Evolutionary conservation across 1,140 invertebrate genomes (phyloP).

Genomic region (Pogonomyrmex barbatus): DNA sequence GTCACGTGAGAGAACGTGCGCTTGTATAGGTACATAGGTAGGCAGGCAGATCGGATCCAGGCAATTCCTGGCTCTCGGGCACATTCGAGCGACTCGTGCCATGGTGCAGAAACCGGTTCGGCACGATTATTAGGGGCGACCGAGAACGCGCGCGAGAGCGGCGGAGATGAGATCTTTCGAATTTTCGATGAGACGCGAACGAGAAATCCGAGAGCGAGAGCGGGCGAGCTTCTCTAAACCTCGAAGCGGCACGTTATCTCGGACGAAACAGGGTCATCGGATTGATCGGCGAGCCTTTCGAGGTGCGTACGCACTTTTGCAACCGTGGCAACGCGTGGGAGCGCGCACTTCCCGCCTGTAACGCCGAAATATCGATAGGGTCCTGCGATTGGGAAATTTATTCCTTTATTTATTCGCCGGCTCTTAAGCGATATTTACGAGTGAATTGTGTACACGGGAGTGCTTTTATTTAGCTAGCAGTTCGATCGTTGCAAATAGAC

Average conservation of each 20-base stretch:
- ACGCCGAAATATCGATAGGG: neutral
- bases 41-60: neutral
- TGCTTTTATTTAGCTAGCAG: too few relatives aligned
- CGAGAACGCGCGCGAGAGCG: neutral
- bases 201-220: constrained; percentile 7
- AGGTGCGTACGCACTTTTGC: constrained; percentile 9
- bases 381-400: neutral
- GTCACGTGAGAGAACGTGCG: constrained; percentile 10
- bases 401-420: neutral
- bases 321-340: neutral
- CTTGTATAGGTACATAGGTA: neutral
- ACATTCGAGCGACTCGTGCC: constrained; percentile 39
- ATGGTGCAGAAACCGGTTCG: constrained; percentile 69
- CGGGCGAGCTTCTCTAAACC: neutral
- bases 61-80: neutral
- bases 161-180: neutral
- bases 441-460: too few relatives aligned
- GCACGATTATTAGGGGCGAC: constrained; percentile 48
- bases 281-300: neutral
- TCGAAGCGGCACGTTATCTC: neutral
- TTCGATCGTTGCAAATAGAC: too few relatives aligned
- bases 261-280: constrained; percentile 6
- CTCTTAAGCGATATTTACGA: too few relatives aligned
- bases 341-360: neutral
- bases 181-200: constrained; percentile 15